phyloP scores from a whole-genome alignment of 1,140 invertebrate species.

The Drosophila pectinifera region DNA sequence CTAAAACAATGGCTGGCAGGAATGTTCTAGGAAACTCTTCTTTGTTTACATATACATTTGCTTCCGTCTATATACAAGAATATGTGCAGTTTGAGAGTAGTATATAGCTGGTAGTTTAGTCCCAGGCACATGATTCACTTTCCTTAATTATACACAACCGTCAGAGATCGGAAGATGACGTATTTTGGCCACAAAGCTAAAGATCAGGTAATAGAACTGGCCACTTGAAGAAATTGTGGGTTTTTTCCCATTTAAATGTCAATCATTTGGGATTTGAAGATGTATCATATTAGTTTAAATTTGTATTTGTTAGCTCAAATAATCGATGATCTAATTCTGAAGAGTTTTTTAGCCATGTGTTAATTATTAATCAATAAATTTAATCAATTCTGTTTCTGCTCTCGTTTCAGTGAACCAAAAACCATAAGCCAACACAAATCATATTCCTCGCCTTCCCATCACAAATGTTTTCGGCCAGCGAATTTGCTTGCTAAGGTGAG shows the following conservation, averaged over 20 bases:
- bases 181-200: slow-evolving; percentile 44
- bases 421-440: slow-evolving; percentile 29
- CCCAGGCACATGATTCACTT: slow-evolving; percentile 56
- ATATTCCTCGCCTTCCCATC: slow-evolving; percentile 31
- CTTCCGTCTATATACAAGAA: slow-evolving; percentile 3
- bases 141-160: slow-evolving; percentile 40
- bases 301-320: too few species aligned
- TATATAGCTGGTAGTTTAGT: slow-evolving; percentile 11
- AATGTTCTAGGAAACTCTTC: slow-evolving; percentile 37
- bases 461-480: slow-evolving; percentile 64
- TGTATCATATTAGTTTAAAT: too few species aligned
- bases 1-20: slow-evolving; percentile 30
- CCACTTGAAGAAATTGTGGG: slow-evolving; percentile 34
- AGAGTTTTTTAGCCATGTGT: neutral
- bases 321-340: neutral
- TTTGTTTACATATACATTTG: slow-evolving; percentile 34
- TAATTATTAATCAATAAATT: slow-evolving; percentile 5
- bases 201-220: slow-evolving; percentile 15
- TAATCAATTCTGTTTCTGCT: slow-evolving; percentile 19
- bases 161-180: slow-evolving; percentile 53
- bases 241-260: neutral
- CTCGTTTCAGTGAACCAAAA: slow-evolving; percentile 59
- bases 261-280: neutral
- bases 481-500: slow-evolving; percentile 68
- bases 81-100: slow-evolving; percentile 15